A percentile compares a stretch with the other conserved stretches of the same genome.
Evolutionary conservation across 2,888 invertebrate genomes (phyloP).

Genomic region (Lasioglossum lativentre): DNA sequence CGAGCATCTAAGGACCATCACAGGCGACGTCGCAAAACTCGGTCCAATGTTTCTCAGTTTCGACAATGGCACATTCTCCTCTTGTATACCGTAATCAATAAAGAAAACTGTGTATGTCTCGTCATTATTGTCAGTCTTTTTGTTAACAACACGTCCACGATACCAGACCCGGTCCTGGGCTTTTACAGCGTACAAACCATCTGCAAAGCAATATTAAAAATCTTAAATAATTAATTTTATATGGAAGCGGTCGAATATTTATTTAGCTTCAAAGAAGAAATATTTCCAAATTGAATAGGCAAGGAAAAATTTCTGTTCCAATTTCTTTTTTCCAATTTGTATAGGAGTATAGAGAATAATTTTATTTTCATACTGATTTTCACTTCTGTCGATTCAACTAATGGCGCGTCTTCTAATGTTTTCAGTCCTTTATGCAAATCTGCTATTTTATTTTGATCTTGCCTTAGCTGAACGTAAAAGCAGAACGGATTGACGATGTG

Average conservation of each 20-base stretch:
- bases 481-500: conserved; percentile 87
- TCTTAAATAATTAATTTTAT: not conserved
- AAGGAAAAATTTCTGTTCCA: not conserved
- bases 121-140: conserved; percentile 73
- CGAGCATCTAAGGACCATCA: conserved; percentile 87
- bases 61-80: conserved; percentile 85
- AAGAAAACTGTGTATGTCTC: conserved; percentile 86
- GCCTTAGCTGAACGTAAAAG: conserved; percentile 86
- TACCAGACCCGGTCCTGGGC: conserved; percentile 87
- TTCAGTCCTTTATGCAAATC: conserved; percentile 24
- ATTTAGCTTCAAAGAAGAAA: not conserved
- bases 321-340: not conserved
- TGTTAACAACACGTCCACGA: conserved; percentile 86
- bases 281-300: too few species aligned
- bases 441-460: conserved; percentile 17
- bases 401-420: not conserved
- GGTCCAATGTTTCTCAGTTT: conserved; percentile 68
- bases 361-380: conserved; percentile 44
- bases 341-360: not conserved
- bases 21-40: conserved; percentile 58
- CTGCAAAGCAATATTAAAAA: conserved; percentile 30
- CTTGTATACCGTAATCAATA: conserved; percentile 88
- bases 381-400: conserved; percentile 24
- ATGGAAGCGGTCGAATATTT: too few species aligned
- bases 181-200: conserved; percentile 56